Base-by-base conservation (phyloP, 2,113 vertebrate species). In the Caranx ignobilis region DNA sequence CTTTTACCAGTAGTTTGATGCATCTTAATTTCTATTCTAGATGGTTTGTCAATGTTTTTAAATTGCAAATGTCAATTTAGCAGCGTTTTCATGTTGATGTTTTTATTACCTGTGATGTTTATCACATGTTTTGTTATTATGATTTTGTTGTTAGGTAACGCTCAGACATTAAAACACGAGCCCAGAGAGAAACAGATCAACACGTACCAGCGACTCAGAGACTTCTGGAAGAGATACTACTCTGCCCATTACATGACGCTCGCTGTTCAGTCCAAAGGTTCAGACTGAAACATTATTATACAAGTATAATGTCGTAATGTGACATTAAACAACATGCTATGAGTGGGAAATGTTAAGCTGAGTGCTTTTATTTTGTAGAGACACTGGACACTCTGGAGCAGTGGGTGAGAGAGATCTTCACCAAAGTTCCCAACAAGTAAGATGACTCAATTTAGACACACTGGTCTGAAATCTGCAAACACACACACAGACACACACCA, bases 181-280 rank as follows among this genome's bases (percentile, higher is more conserved):
- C 98, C 97, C 31, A 96, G 92, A 82, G 93, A 92, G 94, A 96
- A 96, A 5, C 94, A 96, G 35, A 97, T 98, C 71, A 96, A 99
- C 92, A 97, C 96, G 64, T 97, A 99, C 81, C 87, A 95, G 77
- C 94, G 95, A n/a, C 89, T 99, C 85, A 89, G 95, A 79, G 95
- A 96, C 15, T 99, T 99, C 94, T 97, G 97, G 97, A 96, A 89
- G 89, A 95, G 87, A 83, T 95, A 97, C 70, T 99, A 99, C 90
- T 98, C 98, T 16, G 97, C 98, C n/a, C 96, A 99, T 73, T 99
- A 97, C 82, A 99, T 99, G 98, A 99, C 97, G 39, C 94, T 99
- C 71, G 93, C 96, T 39, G 96, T 99, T 47, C 98, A 99, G 77
- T 99, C 97, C 67, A 97, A 96, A 97, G 98, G 98, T 99, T 95